Evolutionary conservation across 2,797 vertebrate genomes (phyloP).

Genomic region (Rhynchonycteris naso): DNA sequence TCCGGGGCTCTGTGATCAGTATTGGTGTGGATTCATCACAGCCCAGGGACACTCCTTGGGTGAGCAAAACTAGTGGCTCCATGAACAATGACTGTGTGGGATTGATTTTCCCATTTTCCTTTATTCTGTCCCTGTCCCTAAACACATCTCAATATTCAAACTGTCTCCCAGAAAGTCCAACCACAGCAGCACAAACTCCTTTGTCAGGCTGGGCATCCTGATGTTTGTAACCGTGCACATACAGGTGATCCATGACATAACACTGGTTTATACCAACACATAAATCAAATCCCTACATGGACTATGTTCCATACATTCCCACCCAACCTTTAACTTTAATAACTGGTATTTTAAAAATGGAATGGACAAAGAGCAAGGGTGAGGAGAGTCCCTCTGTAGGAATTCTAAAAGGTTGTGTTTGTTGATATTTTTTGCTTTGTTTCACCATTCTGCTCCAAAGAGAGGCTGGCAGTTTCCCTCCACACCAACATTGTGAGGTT

Average conservation of each 20-base stretch:
- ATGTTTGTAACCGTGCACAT: background rate
- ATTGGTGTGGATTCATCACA: accelerated
- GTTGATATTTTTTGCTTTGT: conserved; percentile 4
- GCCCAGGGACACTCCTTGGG: background rate
- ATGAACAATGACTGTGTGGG: background rate
- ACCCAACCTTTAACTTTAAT: conserved; percentile 12
- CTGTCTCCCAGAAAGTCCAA: background rate
- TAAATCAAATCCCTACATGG: background rate
- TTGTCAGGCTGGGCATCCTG: background rate
- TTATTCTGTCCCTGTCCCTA: background rate
- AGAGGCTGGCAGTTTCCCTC: conserved; percentile 15
- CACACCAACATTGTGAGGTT: background rate
- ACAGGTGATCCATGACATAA: background rate
- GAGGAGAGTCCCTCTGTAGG: background rate
- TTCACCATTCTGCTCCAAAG: background rate
- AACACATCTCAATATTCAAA: background rate
- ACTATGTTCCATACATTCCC: background rate
- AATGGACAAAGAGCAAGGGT: background rate
- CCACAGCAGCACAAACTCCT: background rate
- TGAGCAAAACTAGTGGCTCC: background rate
- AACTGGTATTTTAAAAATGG: conserved; percentile 5
- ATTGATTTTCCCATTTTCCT: background rate
- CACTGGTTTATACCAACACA: background rate
- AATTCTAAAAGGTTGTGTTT: background rate
- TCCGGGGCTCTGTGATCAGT: background rate